phyloP scores from a whole-genome alignment of 2,888 invertebrate genomes.

The Tanytarsus gracilentus region DNA sequence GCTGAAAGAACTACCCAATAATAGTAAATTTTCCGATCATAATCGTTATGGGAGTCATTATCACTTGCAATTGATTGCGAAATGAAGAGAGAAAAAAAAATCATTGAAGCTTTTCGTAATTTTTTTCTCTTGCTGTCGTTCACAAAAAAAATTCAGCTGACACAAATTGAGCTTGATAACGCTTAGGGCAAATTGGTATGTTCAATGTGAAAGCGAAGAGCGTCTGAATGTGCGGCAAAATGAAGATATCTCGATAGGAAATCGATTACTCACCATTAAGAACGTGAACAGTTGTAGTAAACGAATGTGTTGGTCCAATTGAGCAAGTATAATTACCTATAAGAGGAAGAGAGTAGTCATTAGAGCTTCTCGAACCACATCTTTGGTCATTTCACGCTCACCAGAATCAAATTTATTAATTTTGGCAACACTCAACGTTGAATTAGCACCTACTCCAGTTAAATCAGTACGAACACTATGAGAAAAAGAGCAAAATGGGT shows the following conservation, averaged over 20 bases:
- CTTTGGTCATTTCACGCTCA: neutral
- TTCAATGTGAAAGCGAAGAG: neutral
- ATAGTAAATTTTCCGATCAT: too few relatives aligned
- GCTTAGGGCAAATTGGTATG: neutral
- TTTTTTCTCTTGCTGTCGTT: neutral
- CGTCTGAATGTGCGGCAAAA: neutral
- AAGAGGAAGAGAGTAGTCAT: neutral
- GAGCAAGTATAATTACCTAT: constrained; percentile 45
- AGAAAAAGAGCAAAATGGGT: constrained; percentile 19
- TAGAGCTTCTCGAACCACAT: neutral
- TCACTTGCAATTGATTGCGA: too few relatives aligned
- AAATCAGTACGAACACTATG: constrained; percentile 46
- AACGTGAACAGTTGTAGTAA: constrained; percentile 47
- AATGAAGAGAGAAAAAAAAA: too few relatives aligned
- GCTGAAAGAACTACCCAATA: too few relatives aligned
- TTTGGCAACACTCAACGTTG: constrained; percentile 45
- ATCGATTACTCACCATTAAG: constrained; percentile 44
- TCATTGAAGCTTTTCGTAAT: too few relatives aligned
- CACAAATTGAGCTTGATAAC: too few relatives aligned
- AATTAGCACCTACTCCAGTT: constrained; percentile 46
- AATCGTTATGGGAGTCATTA: too few relatives aligned
- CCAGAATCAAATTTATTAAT: constrained; percentile 45
- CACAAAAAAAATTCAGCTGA: too few relatives aligned
- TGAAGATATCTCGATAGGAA: neutral
- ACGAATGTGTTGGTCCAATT: constrained; percentile 43